Evolutionary conservation across 2,113 vertebrate genomes (phyloP).

Genomic region (Illadopsis cleaveri): DNA sequence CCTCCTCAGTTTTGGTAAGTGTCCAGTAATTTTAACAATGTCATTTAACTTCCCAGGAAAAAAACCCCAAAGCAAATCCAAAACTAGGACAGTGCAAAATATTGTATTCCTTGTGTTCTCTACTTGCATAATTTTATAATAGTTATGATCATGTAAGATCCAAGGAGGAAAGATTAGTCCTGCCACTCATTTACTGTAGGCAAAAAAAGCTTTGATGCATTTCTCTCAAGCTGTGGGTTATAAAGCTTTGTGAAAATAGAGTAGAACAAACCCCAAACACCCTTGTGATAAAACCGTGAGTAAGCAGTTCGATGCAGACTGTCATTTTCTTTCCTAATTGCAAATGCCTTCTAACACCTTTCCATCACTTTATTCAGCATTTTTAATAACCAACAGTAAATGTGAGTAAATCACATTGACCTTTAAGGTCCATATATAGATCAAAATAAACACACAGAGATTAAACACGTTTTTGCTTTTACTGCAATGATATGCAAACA

Average conservation of each 20-base stretch:
- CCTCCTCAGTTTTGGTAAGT: not conserved
- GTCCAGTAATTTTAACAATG: not conserved
- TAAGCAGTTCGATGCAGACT: slow-evolving; percentile 59
- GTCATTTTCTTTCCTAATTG: slow-evolving; percentile 69
- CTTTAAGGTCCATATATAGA: slow-evolving; percentile 61
- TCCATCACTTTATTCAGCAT: slow-evolving; percentile 70
- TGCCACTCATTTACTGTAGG: not conserved
- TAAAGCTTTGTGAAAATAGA: slow-evolving; percentile 17
- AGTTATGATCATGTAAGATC: not conserved
- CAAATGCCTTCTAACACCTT: slow-evolving; percentile 68
- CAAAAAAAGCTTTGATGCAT: slow-evolving; percentile 11
- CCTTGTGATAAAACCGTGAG: slow-evolving; percentile 64
- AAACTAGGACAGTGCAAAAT: not conserved
- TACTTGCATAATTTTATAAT: not conserved
- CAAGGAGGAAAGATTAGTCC: not conserved
- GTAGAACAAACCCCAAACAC: not conserved
- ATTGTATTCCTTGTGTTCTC: not conserved
- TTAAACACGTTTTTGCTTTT: slow-evolving; percentile 67
- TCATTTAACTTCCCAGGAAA: not conserved
- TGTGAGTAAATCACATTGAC: slow-evolving; percentile 76
- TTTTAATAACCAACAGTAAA: slow-evolving; percentile 74
- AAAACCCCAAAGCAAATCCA: rapidly evolving
- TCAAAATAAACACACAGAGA: slow-evolving; percentile 71
- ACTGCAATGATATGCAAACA: slow-evolving; percentile 68
- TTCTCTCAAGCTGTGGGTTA: slow-evolving; percentile 6